These are phyloP conservation scores for Nesometra sesokonis DNA, from an alignment of 35 echinoderm and acorn worm genomes.

Conservation along the genomic window DNA sequence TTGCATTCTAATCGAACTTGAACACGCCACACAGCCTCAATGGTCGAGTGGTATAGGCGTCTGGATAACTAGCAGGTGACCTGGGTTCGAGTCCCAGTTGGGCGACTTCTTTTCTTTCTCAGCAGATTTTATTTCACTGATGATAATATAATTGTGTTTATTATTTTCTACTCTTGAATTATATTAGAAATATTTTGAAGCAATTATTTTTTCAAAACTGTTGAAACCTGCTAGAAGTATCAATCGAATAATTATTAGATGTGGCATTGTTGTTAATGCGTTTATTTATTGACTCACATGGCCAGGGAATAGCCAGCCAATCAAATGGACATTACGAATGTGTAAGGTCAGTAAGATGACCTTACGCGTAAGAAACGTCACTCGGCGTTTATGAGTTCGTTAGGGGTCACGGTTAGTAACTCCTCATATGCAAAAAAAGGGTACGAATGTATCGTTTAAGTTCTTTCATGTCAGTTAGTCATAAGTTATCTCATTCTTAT, in stretches of 20 bases:
- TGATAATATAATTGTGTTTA: too few species aligned
- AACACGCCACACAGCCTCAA: too few species aligned
- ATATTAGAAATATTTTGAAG: too few species aligned
- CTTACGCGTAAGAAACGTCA: background rate
- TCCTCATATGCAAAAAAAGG: background rate
- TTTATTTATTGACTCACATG: background rate
- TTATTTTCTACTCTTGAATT: too few species aligned
- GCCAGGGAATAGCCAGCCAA: background rate
- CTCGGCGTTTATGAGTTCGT: background rate
- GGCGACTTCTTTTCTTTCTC: too few species aligned
- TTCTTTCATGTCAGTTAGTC: background rate
- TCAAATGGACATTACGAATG: background rate
- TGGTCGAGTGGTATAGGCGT: too few species aligned
- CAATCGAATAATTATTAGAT: background rate
- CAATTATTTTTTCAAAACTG: too few species aligned
- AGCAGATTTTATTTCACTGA: too few species aligned
- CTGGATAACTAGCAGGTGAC: too few species aligned
- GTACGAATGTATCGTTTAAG: background rate
- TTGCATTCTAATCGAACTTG: too few species aligned
- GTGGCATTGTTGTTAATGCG: background rate
- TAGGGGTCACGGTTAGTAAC: background rate
- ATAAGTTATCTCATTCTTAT: too few species aligned
- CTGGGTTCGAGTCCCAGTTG: too few species aligned
- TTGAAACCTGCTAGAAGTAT: background rate
- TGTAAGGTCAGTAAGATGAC: background rate